These are phyloP conservation scores for Orientallactaga sibirica DNA, from an alignment of 2,797 vertebrate genomes.

Conservation along the genomic window DNA sequence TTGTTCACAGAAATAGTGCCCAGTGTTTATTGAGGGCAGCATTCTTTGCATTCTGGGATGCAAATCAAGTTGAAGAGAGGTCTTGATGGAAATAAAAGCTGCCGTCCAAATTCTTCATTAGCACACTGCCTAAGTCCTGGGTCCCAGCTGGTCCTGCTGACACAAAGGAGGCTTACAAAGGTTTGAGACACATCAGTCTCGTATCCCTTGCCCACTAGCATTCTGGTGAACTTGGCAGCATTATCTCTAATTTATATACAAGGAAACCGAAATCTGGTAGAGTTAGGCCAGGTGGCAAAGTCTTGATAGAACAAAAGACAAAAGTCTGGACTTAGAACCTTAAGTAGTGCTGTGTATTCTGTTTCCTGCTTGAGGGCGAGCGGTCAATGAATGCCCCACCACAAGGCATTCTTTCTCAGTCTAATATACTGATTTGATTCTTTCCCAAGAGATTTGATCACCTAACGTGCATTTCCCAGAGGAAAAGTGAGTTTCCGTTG, in stretches of 20 bases:
- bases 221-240: background rate
- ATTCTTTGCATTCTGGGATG: background rate
- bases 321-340: background rate
- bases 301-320: background rate
- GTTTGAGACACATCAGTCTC: background rate
- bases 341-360: background rate
- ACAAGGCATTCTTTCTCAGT: background rate
- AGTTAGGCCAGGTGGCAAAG: background rate
- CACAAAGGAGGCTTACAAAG: background rate
- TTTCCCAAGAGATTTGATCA: background rate
- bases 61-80: background rate
- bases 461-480: background rate
- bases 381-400: background rate
- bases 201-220: background rate
- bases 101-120: background rate
- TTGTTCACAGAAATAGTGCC: background rate
- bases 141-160: background rate
- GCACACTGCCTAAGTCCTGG: background rate
- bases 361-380: background rate
- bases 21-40: background rate
- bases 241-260: background rate
- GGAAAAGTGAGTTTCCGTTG: constrained; percentile 43
- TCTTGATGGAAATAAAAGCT: background rate
- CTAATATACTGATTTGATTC: background rate
- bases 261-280: background rate